Conservation (phyloP, 1,140 invertebrate species). For the Mylabris phalerata region DNA sequence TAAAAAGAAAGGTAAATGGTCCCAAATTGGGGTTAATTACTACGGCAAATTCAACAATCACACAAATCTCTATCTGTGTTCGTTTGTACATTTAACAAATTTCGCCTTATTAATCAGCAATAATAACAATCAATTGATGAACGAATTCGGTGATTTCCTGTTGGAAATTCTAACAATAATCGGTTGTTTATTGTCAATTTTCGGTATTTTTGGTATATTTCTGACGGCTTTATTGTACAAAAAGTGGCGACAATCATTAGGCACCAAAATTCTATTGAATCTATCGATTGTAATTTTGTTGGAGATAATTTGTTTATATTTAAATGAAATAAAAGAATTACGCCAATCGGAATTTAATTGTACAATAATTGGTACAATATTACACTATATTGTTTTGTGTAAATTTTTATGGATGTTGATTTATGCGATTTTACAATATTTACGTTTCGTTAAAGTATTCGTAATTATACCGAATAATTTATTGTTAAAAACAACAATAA, state of each 20-base stretch:
- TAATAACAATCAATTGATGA: slow-evolving; percentile 1
- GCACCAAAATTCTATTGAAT: slow-evolving; percentile 54
- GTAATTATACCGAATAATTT: slow-evolving; percentile 40
- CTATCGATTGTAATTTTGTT: slow-evolving; percentile 51
- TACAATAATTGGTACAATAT: slow-evolving; percentile 46
- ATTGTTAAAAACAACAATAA: slow-evolving; percentile 31
- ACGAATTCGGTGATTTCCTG: slow-evolving; percentile 13
- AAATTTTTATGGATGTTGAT: slow-evolving; percentile 61
- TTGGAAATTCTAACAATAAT: slow-evolving; percentile 53
- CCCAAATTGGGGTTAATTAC: slow-evolving; percentile 24
- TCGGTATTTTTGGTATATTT: slow-evolving; percentile 52
- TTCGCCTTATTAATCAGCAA: slow-evolving; percentile 49
- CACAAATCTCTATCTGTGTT: slow-evolving; percentile 45
- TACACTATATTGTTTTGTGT: slow-evolving; percentile 54
- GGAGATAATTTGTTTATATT: slow-evolving; percentile 49
- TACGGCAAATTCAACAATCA: slow-evolving; percentile 25
- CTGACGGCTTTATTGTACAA: slow-evolving; percentile 50
- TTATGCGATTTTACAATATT: slow-evolving; percentile 55
- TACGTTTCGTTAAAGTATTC: slow-evolving; percentile 52
- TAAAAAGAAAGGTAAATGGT: slow-evolving; percentile 42
- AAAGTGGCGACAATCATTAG: slow-evolving; percentile 51
- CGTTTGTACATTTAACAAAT: slow-evolving; percentile 53
- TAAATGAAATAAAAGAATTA: slow-evolving; percentile 45
- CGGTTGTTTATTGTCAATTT: slow-evolving; percentile 51
- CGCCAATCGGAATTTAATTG: slow-evolving; percentile 35